Conservation (phyloP, 1,140 invertebrate genomes). For the Drosophila azteca region DNA sequence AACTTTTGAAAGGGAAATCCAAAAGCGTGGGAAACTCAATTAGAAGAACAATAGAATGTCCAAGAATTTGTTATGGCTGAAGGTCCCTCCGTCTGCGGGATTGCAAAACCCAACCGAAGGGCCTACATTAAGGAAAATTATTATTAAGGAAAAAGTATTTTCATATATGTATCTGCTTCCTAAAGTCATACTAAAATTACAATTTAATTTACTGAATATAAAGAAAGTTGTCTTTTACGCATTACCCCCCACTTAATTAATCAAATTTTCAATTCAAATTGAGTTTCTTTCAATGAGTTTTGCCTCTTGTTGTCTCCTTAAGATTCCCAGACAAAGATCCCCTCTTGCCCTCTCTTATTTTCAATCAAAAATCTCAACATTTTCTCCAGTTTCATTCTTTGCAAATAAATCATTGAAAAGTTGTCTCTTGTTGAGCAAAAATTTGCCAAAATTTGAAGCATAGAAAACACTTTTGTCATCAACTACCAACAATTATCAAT, state of each 20-base stretch:
- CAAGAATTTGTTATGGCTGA: too few species aligned
- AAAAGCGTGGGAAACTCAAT: slow-evolving; percentile 20
- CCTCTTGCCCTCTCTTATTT: neutral
- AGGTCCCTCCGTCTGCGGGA: neutral
- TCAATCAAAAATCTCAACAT: neutral
- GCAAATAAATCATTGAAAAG: too few species aligned
- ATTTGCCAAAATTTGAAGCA: slow-evolving; percentile 28
- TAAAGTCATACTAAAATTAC: too few species aligned
- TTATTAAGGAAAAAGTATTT: too few species aligned
- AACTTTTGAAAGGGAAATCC: slow-evolving; percentile 23
- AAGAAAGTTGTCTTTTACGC: slow-evolving; percentile 15
- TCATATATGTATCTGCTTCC: too few species aligned
- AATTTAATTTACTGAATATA: neutral
- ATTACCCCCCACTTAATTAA: too few species aligned
- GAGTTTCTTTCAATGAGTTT: neutral
- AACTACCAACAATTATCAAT: slow-evolving; percentile 24
- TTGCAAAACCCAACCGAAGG: neutral
- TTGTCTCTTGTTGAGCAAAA: slow-evolving; percentile 32
- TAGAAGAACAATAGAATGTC: neutral
- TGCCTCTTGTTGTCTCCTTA: slow-evolving; percentile 1
- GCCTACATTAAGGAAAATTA: too few species aligned
- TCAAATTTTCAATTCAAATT: neutral
- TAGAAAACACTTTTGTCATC: neutral
- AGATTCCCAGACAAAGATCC: too few species aligned
- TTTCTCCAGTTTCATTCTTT: slow-evolving; percentile 7